Evolutionary conservation across 37 sponge, comb jelly and placozoan species (phyloP).

Genomic region (Tethya wilhelma): DNA sequence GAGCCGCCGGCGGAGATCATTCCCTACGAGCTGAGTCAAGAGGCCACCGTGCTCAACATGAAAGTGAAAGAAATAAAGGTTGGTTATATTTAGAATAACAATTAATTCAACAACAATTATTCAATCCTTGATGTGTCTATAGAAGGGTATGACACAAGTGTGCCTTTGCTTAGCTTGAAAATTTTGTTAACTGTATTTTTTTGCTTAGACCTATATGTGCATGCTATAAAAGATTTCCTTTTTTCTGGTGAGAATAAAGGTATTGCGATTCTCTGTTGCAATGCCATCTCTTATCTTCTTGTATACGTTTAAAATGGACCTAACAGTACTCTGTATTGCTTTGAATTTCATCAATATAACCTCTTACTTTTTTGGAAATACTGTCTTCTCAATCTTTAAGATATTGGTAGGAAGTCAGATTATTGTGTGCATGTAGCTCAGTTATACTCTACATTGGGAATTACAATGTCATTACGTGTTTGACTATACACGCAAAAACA

Average conservation of each 20-base stretch:
- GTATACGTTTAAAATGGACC: too few species aligned
- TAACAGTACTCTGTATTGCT: background rate
- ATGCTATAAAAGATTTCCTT: too few species aligned
- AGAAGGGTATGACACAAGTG: background rate
- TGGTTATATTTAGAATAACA: background rate
- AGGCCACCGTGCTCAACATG: conserved; percentile 47
- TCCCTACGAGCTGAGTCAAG: conserved; percentile 44
- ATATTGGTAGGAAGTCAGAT: too few species aligned
- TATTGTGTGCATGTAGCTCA: too few species aligned
- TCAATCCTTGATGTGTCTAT: background rate
- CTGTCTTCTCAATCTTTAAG: too few species aligned
- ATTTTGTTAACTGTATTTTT: background rate
- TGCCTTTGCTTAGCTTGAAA: background rate
- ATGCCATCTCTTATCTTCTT: too few species aligned
- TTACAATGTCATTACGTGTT: background rate
- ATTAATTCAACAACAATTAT: background rate
- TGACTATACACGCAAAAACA: background rate
- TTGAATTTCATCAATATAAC: too few species aligned
- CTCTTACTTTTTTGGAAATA: too few species aligned
- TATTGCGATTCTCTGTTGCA: too few species aligned
- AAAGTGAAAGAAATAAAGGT: conserved; percentile 46
- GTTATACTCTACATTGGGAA: background rate
- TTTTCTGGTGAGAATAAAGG: too few species aligned
- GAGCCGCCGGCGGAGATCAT: conserved; percentile 21
- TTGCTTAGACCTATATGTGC: background rate